phyloP scores from a whole-genome alignment of 2,113 vertebrate species.

The Notarius lentiginosus region DNA sequence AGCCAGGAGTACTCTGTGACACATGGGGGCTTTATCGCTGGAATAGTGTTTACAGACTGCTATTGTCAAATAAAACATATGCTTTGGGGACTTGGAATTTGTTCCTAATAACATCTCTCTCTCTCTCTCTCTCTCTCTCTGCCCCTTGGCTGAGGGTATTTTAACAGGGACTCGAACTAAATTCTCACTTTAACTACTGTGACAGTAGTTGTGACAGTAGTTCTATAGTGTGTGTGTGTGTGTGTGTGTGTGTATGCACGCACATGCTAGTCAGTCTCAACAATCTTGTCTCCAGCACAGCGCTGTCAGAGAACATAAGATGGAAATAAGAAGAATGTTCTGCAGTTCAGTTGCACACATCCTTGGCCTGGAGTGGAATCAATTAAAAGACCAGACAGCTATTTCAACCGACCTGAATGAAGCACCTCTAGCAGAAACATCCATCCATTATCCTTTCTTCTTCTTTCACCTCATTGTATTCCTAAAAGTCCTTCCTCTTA shows the following conservation, averaged over 20 bases:
- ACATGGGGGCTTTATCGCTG: constrained; percentile 3
- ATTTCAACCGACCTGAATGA: constrained; percentile 17
- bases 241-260: neutral
- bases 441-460: neutral
- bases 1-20: constrained; percentile 27
- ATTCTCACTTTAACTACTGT: constrained; percentile 20
- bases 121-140: neutral
- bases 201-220: constrained; percentile 11
- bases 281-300: constrained; percentile 1
- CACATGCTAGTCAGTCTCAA: neutral
- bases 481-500: constrained; percentile 4
- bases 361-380: neutral
- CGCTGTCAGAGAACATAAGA: constrained; percentile 29
- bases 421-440: constrained; percentile 10
- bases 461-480: neutral
- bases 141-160: neutral
- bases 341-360: neutral
- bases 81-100: constrained; percentile 21
- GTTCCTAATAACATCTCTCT: neutral
- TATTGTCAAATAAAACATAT: constrained; percentile 22
- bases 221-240: neutral
- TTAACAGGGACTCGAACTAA: constrained; percentile 18
- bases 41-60: constrained; percentile 19
- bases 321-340: neutral
- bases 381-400: constrained; percentile 25